Conservation (phyloP, 1,140 invertebrate species). For the Trichogramma pretiosum region DNA sequence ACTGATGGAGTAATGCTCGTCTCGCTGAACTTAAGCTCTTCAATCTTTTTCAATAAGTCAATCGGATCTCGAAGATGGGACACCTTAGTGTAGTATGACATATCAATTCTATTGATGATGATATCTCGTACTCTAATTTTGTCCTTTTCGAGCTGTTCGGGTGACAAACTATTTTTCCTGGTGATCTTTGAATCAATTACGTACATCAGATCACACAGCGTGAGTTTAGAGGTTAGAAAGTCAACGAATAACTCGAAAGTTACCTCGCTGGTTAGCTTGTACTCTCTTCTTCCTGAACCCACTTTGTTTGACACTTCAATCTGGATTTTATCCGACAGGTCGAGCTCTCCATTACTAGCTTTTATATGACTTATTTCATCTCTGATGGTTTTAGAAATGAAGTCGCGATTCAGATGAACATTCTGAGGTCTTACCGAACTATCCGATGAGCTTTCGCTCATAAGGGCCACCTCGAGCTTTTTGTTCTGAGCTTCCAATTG, state of each 20-base stretch:
- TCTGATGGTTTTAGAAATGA: no score
- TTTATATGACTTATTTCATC: no score
- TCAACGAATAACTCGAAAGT: neutral
- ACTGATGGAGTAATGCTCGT: constrained; percentile 5
- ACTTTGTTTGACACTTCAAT: neutral
- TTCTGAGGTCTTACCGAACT: no score
- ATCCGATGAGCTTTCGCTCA: no score
- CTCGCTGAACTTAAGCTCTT: constrained; percentile 16
- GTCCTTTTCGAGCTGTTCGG: neutral
- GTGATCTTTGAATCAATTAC: neutral
- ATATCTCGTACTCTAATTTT: neutral
- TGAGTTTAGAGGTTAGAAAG: neutral
- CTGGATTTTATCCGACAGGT: neutral
- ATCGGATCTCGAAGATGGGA: constrained; percentile 1
- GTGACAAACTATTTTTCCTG: no score
- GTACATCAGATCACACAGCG: neutral
- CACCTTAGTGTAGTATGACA: no score
- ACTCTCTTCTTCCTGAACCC: neutral
- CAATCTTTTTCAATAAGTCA: constrained; percentile 14
- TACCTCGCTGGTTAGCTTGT: neutral
- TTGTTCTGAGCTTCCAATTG: no score
- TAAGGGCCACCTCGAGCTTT: no score
- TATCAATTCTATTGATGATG: no score
- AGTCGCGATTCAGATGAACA: no score
- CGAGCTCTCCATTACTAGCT: no score